A percentile compares a stretch with the other conserved stretches of the same genome.
phyloP scores from a whole-genome alignment of 1,140 invertebrate species.

The Epicauta chinensis region DNA sequence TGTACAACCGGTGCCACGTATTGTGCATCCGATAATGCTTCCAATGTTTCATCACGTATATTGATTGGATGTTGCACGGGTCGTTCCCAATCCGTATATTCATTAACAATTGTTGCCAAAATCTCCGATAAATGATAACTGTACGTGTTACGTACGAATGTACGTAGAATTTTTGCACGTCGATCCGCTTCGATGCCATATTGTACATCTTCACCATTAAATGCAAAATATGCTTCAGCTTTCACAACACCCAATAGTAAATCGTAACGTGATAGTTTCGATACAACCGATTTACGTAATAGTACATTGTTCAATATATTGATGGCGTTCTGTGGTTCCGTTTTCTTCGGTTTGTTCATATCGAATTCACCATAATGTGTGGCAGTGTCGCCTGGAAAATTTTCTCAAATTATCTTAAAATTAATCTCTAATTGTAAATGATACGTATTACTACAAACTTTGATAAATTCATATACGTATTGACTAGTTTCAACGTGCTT shows the following conservation, averaged over 20 bases:
- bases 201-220: slow-evolving; percentile 85
- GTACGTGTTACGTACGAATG: slow-evolving; percentile 90
- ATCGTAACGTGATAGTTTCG: slow-evolving; percentile 75
- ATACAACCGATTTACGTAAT: slow-evolving; percentile 67
- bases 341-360: slow-evolving; percentile 36
- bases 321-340: slow-evolving; percentile 53
- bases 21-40: slow-evolving; percentile 88
- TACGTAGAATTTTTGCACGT: slow-evolving; percentile 81
- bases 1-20: slow-evolving; percentile 88
- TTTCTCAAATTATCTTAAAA: no score
- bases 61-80: slow-evolving; percentile 89
- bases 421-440: no score
- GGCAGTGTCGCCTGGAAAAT: slow-evolving; percentile 32
- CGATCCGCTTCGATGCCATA: slow-evolving; percentile 84
- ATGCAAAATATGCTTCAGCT: slow-evolving; percentile 79
- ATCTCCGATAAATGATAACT: slow-evolving; percentile 80
- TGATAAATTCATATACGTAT: no score
- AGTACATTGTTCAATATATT: slow-evolving; percentile 70
- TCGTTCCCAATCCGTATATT: slow-evolving; percentile 96
- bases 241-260: slow-evolving; percentile 88
- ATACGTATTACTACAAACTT: no score
- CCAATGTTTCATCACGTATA: slow-evolving; percentile 89
- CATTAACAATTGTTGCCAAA: slow-evolving; percentile 84
- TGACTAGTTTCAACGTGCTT: slow-evolving; percentile 1
- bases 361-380: slow-evolving; percentile 38